phyloP scores from a whole-genome alignment of 1,140 invertebrate genomes.

The Phocides pigmalion region DNA sequence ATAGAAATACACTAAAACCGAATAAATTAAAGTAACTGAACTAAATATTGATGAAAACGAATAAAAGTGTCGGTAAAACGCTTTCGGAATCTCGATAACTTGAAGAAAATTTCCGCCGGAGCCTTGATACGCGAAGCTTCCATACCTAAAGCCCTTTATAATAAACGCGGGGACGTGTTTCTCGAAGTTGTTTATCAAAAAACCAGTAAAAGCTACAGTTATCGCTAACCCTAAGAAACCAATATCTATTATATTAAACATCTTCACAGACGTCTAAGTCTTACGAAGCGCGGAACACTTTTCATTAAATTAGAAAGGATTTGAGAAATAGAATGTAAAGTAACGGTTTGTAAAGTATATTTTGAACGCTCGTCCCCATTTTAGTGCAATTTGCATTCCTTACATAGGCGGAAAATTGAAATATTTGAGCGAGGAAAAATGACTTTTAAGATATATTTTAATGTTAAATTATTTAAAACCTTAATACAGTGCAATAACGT shows the following conservation, averaged over 20 bases:
- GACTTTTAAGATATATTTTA: too few species aligned
- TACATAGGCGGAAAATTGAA: too few species aligned
- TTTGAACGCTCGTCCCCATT: too few species aligned
- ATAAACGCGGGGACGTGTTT: constrained; percentile 86
- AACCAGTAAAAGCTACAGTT: constrained; percentile 81
- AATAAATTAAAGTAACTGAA: constrained; percentile 75
- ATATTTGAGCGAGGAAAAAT: too few species aligned
- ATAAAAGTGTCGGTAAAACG: constrained; percentile 91
- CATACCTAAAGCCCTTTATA: constrained; percentile 86
- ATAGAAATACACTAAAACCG: constrained; percentile 81
- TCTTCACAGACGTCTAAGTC: constrained; percentile 37
- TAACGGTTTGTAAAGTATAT: not conserved
- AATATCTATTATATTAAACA: constrained; percentile 84
- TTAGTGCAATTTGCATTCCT: too few species aligned
- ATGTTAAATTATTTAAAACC: too few species aligned
- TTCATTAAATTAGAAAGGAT: constrained; percentile 12
- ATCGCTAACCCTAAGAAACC: constrained; percentile 83
- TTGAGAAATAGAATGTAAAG: constrained; percentile 1
- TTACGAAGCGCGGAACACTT: not conserved
- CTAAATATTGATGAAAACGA: constrained; percentile 85
- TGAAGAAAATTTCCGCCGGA: constrained; percentile 78
- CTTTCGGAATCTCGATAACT: constrained; percentile 88
- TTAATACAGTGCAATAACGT: too few species aligned
- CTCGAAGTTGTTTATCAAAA: constrained; percentile 86
- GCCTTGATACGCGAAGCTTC: constrained; percentile 86